Evolutionary conservation across 2,113 vertebrate genomes (phyloP).

Genomic region (Charina bottae): DNA sequence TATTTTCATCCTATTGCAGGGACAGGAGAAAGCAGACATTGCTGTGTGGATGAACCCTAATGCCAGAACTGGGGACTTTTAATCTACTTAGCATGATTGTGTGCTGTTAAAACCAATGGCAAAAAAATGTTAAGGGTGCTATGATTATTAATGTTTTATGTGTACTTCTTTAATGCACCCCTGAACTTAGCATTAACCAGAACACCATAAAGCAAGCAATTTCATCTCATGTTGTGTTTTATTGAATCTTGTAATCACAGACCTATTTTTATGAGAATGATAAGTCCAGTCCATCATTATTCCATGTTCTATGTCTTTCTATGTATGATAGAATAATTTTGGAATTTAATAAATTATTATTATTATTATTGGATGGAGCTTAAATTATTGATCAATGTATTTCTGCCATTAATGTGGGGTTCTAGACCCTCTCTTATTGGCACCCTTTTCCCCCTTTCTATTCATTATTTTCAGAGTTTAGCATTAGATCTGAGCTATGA

Average conservation of each 20-base stretch:
- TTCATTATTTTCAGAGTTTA: slow-evolving; percentile 20
- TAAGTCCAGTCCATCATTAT: slow-evolving; percentile 52
- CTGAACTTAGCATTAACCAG: not conserved
- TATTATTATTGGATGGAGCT: not conserved
- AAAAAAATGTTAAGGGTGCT: not conserved
- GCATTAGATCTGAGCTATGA: slow-evolving; percentile 4
- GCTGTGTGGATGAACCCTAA: not conserved
- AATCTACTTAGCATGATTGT: not conserved
- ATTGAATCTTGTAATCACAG: slow-evolving; percentile 14
- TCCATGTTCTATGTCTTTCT: not conserved
- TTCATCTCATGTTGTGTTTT: slow-evolving; percentile 35
- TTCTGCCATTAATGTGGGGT: not conserved
- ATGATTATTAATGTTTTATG: not conserved
- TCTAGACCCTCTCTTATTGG: not conserved
- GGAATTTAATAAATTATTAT: not conserved
- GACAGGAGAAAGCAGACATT: not conserved
- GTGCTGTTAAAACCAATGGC: not conserved
- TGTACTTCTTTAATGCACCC: not conserved
- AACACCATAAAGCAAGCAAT: slow-evolving; percentile 42
- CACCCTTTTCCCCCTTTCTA: slow-evolving; percentile 38
- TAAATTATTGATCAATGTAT: not conserved
- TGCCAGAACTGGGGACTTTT: not conserved
- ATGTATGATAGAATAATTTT: not conserved
- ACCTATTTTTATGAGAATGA: slow-evolving; percentile 39
- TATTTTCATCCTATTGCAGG: not conserved